Evolutionary conservation across 2,888 invertebrate genomes (phyloP), one percentile per base, ranked within the genome.

Genomic region (Polydrusus cervinus): DNA sequence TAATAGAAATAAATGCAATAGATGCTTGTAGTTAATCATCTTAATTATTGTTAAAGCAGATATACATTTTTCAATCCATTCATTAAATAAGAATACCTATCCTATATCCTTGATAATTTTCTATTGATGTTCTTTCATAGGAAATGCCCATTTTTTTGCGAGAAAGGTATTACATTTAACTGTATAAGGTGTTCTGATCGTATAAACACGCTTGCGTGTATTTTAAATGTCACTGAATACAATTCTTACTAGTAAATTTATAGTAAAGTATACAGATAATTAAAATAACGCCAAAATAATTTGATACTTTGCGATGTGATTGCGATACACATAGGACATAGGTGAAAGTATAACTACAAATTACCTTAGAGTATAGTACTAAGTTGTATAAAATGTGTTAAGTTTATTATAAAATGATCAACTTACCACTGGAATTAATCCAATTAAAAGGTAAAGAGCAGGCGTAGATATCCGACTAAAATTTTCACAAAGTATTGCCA

Each of bases 341-440:
- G 16, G 49, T 20, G 49, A 51, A n/a, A 13, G 25, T 20, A 53
- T 0, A 53, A 25, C 34, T 34, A 34, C 34, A 34, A 34, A 34
- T 34, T 9, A 34, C 10, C 1, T 34, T 34, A 34, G 6, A 3
- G 10, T 7, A 34, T 34, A 34, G 6, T 34, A 8, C 1, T 34
- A 34, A 34, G 7, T 34, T 34, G 10, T 34, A 34, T 34, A 34
- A 34, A 8, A 7, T 34, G 7, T 34, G 34, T n/a, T 43, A 13
- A 43, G 11, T n/a, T 3, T 43, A 43, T n/a, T 25, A 9, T 13
- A 51, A 51, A 51, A 51, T 3, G 11, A 13, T 51, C 8, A 13
- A 40, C 71, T 64, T 71, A 71, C 71, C 71, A 64, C 16, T 7
- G 64, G 62, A 25, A 71, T 45, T 30, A 68, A 64, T 53, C 71